Conservation (phyloP, 2,113 vertebrate species). For the Thalassarche chlororhynchos region DNA sequence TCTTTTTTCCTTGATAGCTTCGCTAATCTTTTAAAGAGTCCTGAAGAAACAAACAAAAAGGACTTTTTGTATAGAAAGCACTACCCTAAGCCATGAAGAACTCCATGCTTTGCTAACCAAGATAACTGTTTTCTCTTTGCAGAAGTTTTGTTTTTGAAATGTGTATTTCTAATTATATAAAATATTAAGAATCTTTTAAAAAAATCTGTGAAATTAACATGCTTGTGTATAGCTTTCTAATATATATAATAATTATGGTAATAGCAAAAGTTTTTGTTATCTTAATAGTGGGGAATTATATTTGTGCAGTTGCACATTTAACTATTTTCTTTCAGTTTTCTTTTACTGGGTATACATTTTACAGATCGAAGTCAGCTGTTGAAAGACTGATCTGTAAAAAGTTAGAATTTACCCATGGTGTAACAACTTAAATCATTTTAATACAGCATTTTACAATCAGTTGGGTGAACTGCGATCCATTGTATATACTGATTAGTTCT, state of each 20-base stretch:
- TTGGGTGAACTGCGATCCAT: slow-evolving; percentile 80
- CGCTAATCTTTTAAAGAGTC: slow-evolving; percentile 93
- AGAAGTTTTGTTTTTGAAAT: slow-evolving; percentile 98
- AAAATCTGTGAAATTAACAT: slow-evolving; percentile 99
- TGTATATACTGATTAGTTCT: slow-evolving; percentile 81
- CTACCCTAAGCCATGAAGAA: slow-evolving; percentile 94
- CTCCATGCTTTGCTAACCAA: slow-evolving; percentile 97
- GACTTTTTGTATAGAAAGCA: slow-evolving; percentile 86
- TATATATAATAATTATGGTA: slow-evolving; percentile 93
- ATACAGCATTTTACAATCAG: slow-evolving; percentile 75
- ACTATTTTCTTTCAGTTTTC: slow-evolving; percentile 81
- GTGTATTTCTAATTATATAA: slow-evolving; percentile 99
- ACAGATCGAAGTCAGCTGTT: slow-evolving; percentile 75
- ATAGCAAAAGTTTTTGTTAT: slow-evolving; percentile 90
- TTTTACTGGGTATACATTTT: slow-evolving; percentile 80
- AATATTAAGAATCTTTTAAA: slow-evolving; percentile 99
- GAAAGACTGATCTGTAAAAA: slow-evolving; percentile 78
- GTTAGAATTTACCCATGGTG: slow-evolving; percentile 68
- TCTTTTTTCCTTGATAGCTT: slow-evolving; percentile 94
- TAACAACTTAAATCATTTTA: slow-evolving; percentile 76
- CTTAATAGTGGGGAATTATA: slow-evolving; percentile 92
- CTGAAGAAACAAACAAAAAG: slow-evolving; percentile 82
- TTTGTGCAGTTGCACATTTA: slow-evolving; percentile 93
- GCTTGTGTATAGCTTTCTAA: slow-evolving; percentile 99
- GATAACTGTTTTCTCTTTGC: slow-evolving; percentile 98